A percentile compares a stretch with the other conserved stretches of the same genome.
phyloP scores from a whole-genome alignment of 2,888 invertebrate genomes.

The Thymelicus acteon region DNA sequence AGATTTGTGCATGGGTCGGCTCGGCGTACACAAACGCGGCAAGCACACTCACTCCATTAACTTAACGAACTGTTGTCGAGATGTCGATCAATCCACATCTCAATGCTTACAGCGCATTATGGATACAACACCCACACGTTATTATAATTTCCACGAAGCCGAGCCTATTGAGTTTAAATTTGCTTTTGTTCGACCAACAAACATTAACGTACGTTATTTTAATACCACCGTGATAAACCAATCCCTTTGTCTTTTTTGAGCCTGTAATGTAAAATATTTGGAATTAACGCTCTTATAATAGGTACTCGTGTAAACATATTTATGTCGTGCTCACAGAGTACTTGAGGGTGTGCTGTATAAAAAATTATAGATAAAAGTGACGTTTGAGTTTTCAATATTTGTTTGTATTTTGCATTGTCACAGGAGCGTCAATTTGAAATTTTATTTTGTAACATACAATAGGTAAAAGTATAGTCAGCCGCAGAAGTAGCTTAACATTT shows the following conservation, averaged over 20 bases:
- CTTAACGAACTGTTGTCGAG: constrained; percentile 83
- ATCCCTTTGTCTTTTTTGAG: constrained; percentile 31
- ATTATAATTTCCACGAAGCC: constrained; percentile 65
- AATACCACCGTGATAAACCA: constrained; percentile 22
- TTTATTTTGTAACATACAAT: no score
- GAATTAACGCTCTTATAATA: neutral
- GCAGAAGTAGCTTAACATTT: no score
- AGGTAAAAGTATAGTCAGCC: no score
- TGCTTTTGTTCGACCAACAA: constrained; percentile 48
- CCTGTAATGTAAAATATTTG: neutral
- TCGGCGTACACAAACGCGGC: constrained; percentile 61
- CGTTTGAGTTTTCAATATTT: no score
- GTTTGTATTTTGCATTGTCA: no score
- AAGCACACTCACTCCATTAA: constrained; percentile 76
- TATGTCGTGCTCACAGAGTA: no score
- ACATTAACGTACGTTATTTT: constrained; percentile 35
- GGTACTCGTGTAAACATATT: neutral
- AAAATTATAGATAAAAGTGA: no score
- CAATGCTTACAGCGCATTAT: constrained; percentile 74
- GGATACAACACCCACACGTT: constrained; percentile 74
- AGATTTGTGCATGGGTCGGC: constrained; percentile 55
- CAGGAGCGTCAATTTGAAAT: no score
- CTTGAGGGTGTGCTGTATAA: no score
- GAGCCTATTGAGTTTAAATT: constrained; percentile 57
- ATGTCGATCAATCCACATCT: constrained; percentile 81